A percentile compares a stretch with the other conserved stretches of the same genome.
These are phyloP conservation scores for Morpho deidamia DNA, from an alignment of 2,888 invertebrate genomes.

Conservation along the genomic window DNA sequence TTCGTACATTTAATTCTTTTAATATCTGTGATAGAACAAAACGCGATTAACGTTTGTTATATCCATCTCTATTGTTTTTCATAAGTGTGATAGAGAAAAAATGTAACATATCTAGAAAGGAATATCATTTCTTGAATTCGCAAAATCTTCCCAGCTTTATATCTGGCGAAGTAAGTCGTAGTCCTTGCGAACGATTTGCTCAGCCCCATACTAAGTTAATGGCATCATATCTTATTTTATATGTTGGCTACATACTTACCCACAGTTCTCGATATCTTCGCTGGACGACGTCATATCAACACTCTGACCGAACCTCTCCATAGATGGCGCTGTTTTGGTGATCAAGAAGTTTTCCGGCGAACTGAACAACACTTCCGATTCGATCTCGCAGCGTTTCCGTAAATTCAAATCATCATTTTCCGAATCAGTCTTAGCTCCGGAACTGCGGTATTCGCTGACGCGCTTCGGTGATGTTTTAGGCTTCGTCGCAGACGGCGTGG, in stretches of 20 bases:
- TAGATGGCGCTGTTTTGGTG: constrained; percentile 65
- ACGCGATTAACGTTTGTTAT: too few relatives aligned
- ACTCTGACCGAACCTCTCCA: constrained; percentile 39
- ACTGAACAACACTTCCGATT: constrained; percentile 45
- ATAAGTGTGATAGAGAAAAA: too few relatives aligned
- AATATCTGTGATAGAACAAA: too few relatives aligned
- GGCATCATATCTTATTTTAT: too few relatives aligned
- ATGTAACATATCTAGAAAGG: too few relatives aligned
- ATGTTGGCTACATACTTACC: constrained; percentile 11
- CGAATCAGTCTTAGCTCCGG: constrained; percentile 55
- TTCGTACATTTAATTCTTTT: too few relatives aligned
- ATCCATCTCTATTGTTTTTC: too few relatives aligned
- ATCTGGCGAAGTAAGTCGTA: too few relatives aligned
- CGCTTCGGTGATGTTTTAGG: constrained; percentile 36
- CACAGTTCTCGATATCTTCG: constrained; percentile 35
- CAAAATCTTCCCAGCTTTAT: too few relatives aligned
- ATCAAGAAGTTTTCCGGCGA: constrained; percentile 58
- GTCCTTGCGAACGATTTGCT: too few relatives aligned
- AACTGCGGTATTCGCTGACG: constrained; percentile 43
- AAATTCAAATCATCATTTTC: constrained; percentile 50
- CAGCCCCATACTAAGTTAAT: too few relatives aligned
- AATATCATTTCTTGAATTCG: too few relatives aligned
- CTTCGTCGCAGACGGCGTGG: constrained; percentile 45
- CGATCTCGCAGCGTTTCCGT: constrained; percentile 9
- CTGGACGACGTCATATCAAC: constrained; percentile 37